Evolutionary conservation across 2,113 vertebrate genomes (phyloP), one percentile per base, ranked within the genome.

Genomic region (Monopterus albus): DNA sequence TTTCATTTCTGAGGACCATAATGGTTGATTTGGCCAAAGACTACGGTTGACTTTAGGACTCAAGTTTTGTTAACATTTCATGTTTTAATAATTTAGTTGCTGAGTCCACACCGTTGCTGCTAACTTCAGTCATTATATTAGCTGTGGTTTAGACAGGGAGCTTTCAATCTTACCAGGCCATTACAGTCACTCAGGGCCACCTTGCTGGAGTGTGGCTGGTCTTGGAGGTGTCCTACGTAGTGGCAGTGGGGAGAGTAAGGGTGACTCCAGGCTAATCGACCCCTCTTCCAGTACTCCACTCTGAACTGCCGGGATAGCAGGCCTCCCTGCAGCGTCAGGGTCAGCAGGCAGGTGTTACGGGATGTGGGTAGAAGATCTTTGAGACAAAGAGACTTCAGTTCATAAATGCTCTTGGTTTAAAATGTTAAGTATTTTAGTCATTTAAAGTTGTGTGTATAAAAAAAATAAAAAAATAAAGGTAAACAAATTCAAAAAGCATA

Each of bases 131-230:
- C 23, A 6, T 45, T 35, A 45, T 47, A 50, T 25, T 47, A 75
- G 51, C 31, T 64, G 46, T 42, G n/a, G 61, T 72, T 66, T 76
- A 39, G 33, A 56, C 17, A 6, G 3, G 14, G 28, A 49, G 67
- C 20, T 45, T 36, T 25, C 5, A 7, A 21, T 78, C 96, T 96
- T 92, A 99, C 98, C 96, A 99, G 93, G 87, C 98, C 98, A 0
- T 99, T 97, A 81, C 98, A 99, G 94, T 97, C 98, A 93, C 97
- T 99, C 87, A 99, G 94, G 75, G 98, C 98, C 36, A 99, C 98
- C 61, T 94, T 95, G 62, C 95, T 98, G 80, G 88, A 95, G 78
- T 93, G 85, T 1, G 94, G 92, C 66, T 94, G 96, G 72, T 96
- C 94, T 83, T 97, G 95, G 58, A 99, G 90, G 90, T 99, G 97